A percentile compares a stretch with the other conserved stretches of the same genome.
Conservation (phyloP, 2,113 vertebrate species). For the Pangasianodon hypophthalmus region DNA sequence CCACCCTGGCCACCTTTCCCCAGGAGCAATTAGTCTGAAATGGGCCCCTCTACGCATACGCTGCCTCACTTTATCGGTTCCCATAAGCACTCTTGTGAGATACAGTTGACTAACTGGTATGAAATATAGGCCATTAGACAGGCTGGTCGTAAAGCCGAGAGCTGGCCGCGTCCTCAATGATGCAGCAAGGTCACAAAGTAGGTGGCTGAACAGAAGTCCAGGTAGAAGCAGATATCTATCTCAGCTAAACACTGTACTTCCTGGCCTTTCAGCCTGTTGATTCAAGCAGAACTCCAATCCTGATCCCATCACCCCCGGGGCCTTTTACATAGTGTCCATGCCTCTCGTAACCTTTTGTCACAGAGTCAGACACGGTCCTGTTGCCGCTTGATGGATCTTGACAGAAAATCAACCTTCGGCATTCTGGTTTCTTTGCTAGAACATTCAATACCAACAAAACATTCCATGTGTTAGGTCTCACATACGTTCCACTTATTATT, state of each 20-base stretch:
- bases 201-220: neutral
- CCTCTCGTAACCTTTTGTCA: conserved; percentile 14
- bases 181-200: conserved; percentile 22
- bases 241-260: neutral
- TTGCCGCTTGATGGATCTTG: neutral
- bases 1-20: conserved; percentile 1
- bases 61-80: neutral
- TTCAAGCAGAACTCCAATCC: neutral
- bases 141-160: neutral
- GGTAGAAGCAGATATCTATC: neutral
- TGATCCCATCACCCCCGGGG: neutral
- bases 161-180: neutral
- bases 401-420: conserved; percentile 60
- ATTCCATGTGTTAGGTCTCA: neutral
- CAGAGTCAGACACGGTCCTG: neutral
- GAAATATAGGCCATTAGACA: conserved; percentile 3
- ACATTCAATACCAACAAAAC: neutral
- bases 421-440: conserved; percentile 64
- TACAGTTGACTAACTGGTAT: neutral
- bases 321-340: neutral
- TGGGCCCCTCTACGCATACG: neutral
- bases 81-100: conserved; percentile 3
- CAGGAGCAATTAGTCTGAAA: conserved; percentile 5
- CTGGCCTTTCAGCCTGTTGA: conserved; percentile 7
- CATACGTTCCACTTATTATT: neutral